Conservation (phyloP, 64 coral and sea anemone genomes). For the Cladopsammia gracilis region DNA sequence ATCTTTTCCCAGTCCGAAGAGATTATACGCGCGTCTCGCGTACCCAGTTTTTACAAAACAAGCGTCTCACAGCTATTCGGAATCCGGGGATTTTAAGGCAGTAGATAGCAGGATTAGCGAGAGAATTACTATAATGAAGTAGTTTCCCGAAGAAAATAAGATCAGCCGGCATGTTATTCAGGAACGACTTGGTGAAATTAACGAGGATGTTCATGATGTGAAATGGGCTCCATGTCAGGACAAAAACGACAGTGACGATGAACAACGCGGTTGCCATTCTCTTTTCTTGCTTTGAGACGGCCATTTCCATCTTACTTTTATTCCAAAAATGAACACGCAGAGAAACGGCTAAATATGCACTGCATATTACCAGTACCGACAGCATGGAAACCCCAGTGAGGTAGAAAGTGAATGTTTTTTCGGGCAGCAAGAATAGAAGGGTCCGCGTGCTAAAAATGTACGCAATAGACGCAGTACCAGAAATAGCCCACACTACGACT, state of each 20-base stretch:
- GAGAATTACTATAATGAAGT: constrained; percentile 89
- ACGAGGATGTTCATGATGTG: constrained; percentile 92
- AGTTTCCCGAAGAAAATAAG: constrained; percentile 81
- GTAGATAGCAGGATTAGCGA: constrained; percentile 87
- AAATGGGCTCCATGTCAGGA: constrained; percentile 81
- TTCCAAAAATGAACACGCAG: constrained; percentile 73
- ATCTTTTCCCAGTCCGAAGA: no score
- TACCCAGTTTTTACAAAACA: constrained; percentile 53
- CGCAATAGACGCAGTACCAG: constrained; percentile 47
- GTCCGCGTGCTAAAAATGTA: constrained; percentile 37
- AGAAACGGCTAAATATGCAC: constrained; percentile 66
- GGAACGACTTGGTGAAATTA: constrained; percentile 57
- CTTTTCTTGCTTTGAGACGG: constrained; percentile 53
- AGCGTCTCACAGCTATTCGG: constrained; percentile 14
- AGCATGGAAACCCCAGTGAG: constrained; percentile 74
- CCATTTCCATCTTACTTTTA: constrained; percentile 40
- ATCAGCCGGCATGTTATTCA: constrained; percentile 47
- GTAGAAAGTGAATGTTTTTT: constrained; percentile 57
- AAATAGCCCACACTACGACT: constrained; percentile 51
- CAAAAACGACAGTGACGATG: constrained; percentile 89
- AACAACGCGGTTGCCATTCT: constrained; percentile 66
- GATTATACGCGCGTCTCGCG: constrained; percentile 24
- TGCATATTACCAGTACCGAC: constrained; percentile 69
- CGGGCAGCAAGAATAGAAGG: constrained; percentile 21
- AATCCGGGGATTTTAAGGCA: constrained; percentile 82